Conservation (phyloP, 2,113 vertebrate species). For the Callithrix jacchus region DNA sequence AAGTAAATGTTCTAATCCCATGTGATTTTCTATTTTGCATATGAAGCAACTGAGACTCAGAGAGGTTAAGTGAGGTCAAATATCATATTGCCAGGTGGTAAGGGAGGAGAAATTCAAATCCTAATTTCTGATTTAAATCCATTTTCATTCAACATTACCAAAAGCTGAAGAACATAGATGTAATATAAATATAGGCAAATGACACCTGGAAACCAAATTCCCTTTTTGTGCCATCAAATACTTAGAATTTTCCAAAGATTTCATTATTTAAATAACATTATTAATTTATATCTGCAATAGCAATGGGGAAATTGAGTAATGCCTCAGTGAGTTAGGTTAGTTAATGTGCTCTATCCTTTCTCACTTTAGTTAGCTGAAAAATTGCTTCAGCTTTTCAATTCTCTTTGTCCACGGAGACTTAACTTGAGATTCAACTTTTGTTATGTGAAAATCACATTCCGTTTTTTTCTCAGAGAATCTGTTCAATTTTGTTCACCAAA, state of each 20-base stretch:
- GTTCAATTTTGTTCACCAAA: constrained; percentile 45
- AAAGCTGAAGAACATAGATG: not conserved
- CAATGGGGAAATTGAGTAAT: not conserved
- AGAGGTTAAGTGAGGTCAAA: not conserved
- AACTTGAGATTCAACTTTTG: constrained; percentile 43
- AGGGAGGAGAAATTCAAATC: not conserved
- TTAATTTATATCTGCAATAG: not conserved
- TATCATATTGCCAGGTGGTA: not conserved
- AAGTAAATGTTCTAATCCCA: not conserved
- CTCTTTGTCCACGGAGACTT: constrained; percentile 33
- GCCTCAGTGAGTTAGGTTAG: not conserved
- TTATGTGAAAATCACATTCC: constrained; percentile 28
- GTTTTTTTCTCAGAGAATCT: constrained; percentile 56
- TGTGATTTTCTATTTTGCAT: not conserved
- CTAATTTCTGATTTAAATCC: not conserved
- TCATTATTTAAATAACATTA: not conserved
- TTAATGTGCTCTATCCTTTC: not conserved
- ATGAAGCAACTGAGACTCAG: too few relatives aligned
- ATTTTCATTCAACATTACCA: not conserved
- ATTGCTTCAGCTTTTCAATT: constrained; percentile 48
- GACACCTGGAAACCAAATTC: not conserved
- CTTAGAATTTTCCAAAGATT: not conserved
- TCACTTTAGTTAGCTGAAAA: constrained; percentile 49
- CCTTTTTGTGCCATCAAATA: not conserved
- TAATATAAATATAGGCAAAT: not conserved